Percentiles rank a stretch among this genome's conserved stretches.
These are phyloP conservation scores for Micromussa lordhowensis DNA, from an alignment of 92 coral and sea anemone genomes.

Conservation along the genomic window DNA sequence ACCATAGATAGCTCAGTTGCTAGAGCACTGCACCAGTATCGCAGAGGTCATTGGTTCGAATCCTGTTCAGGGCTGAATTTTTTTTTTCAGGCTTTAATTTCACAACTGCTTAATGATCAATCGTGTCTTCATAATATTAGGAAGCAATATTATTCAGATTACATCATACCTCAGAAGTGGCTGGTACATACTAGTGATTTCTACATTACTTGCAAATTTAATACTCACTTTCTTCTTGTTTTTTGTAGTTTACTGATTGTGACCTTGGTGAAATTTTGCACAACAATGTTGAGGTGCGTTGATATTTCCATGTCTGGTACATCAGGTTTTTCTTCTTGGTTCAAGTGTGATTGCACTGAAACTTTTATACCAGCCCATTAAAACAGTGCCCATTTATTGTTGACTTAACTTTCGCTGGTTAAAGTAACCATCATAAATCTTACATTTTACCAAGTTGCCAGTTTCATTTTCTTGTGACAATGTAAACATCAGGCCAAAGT, in stretches of 20 bases:
- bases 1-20: no score
- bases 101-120: no score
- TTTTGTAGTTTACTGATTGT: conserved; percentile 81
- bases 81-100: no score
- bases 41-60: no score
- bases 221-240: not conserved
- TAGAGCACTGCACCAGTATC: no score
- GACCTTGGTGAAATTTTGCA: conserved; percentile 90
- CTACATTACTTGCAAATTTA: not conserved
- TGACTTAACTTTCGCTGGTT: not conserved
- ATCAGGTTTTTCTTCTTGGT: not conserved
- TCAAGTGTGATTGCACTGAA: not conserved
- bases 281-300: conserved; percentile 76
- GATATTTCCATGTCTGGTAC: not conserved
- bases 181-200: not conserved
- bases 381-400: not conserved
- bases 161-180: not conserved
- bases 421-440: no score
- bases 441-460: no score
- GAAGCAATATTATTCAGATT: not conserved
- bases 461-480: no score
- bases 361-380: not conserved
- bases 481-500: no score
- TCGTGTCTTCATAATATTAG: not conserved
- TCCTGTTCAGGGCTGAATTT: no score